Conservation (phyloP, 2,888 invertebrate species). For the Ligdia adustata region DNA sequence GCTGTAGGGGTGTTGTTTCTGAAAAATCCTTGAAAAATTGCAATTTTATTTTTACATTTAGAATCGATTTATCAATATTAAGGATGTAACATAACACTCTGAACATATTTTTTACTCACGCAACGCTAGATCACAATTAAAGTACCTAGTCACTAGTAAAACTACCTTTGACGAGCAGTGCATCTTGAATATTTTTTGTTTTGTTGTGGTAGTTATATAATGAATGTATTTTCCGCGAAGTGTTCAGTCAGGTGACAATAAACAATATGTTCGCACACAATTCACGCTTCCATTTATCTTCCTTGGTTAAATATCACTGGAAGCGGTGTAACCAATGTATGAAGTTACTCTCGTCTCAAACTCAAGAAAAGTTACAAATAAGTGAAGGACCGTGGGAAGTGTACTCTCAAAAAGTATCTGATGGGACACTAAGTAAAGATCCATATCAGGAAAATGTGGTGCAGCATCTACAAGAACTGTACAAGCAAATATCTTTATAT, state of each 20-base stretch:
- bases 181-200: no score
- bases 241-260: constrained; percentile 46
- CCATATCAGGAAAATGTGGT: constrained; percentile 89
- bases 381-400: constrained; percentile 77
- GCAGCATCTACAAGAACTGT: constrained; percentile 87
- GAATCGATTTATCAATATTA: no score
- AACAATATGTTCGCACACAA: constrained; percentile 59
- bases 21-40: no score
- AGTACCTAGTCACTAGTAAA: no score
- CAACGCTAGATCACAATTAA: no score
- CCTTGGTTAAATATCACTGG: constrained; percentile 57
- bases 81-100: no score
- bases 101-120: no score
- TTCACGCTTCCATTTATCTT: constrained; percentile 52
- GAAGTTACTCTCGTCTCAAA: constrained; percentile 62
- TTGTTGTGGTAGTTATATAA: constrained; percentile 29
- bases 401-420: constrained; percentile 83
- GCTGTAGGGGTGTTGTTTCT: no score
- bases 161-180: no score
- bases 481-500: constrained; percentile 85
- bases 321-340: constrained; percentile 60
- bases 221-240: constrained; percentile 32
- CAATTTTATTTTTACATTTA: no score
- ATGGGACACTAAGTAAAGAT: constrained; percentile 86
- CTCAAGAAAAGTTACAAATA: constrained; percentile 42